These are phyloP conservation scores for Drosophila quadrilineata DNA, from an alignment of 1,140 invertebrate genomes.

Conservation along the genomic window DNA sequence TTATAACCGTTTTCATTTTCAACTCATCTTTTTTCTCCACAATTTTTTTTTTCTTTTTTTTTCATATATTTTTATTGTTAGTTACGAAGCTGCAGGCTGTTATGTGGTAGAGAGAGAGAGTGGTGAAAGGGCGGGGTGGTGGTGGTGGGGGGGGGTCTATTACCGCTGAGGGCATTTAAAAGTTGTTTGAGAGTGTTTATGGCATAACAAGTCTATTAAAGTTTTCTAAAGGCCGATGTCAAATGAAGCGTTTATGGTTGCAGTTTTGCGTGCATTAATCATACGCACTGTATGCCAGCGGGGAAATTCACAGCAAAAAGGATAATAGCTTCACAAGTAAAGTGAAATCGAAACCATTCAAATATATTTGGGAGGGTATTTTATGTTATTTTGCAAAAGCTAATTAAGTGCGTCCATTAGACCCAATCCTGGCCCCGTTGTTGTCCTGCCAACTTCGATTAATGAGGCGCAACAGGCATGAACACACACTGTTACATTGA, in stretches of 20 bases:
- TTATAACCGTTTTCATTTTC: slow-evolving; percentile 31
- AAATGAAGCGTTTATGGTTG: slow-evolving; percentile 30
- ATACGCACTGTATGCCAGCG: slow-evolving; percentile 24
- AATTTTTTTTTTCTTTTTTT: too few relatives aligned
- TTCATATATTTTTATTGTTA: too few relatives aligned
- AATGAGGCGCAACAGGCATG: slow-evolving; percentile 62
- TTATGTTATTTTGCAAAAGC: slow-evolving; percentile 60
- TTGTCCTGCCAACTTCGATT: slow-evolving; percentile 29
- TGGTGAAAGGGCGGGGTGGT: too few relatives aligned
- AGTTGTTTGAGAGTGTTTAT: slow-evolving; percentile 22
- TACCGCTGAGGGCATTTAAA: slow-evolving; percentile 26
- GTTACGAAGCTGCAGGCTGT: too few relatives aligned
- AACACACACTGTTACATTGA: slow-evolving; percentile 24
- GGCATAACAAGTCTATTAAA: slow-evolving; percentile 46
- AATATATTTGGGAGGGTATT: slow-evolving; percentile 50
- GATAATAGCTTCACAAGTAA: slow-evolving; percentile 40
- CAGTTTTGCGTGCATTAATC: slow-evolving; percentile 29
- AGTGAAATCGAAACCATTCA: slow-evolving; percentile 51
- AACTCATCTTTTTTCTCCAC: too few relatives aligned
- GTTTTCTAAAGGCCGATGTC: slow-evolving; percentile 8
- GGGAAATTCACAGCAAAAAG: slow-evolving; percentile 5
- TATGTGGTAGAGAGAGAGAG: too few relatives aligned
- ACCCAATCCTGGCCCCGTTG: neutral
- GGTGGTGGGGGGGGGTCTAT: too few relatives aligned
- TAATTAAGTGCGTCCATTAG: slow-evolving; percentile 60